These are phyloP conservation scores for Periophthalmodon schlosseri DNA, from an alignment of 2,113 vertebrate genomes.

Conservation along the genomic window DNA sequence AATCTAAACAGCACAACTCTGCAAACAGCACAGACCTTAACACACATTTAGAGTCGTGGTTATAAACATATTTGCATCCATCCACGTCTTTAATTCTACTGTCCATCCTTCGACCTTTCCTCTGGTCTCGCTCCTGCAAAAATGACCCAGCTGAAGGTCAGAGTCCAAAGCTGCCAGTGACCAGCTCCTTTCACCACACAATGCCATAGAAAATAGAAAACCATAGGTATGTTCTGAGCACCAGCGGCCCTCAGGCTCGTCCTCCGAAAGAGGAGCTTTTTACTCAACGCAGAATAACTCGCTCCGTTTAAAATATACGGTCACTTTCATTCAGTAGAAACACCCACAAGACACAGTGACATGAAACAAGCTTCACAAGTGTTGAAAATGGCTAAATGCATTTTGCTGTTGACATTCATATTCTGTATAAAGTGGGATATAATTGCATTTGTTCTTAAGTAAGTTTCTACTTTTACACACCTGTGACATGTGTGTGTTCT, in stretches of 20 bases:
- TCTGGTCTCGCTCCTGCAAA: slow-evolving; percentile 93
- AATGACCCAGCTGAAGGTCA: slow-evolving; percentile 54
- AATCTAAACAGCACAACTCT: slow-evolving; percentile 95
- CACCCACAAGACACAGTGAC: slow-evolving; percentile 7
- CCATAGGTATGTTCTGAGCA: slow-evolving; percentile 13
- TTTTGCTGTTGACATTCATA: too few species aligned
- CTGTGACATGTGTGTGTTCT: too few species aligned
- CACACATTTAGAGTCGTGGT: neutral
- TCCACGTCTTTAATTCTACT: slow-evolving; percentile 22
- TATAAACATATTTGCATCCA: neutral
- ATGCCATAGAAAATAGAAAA: slow-evolving; percentile 17
- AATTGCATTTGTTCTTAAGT: too few species aligned
- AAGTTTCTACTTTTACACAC: too few species aligned
- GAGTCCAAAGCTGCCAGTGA: slow-evolving; percentile 28
- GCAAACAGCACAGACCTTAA: neutral
- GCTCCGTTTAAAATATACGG: neutral
- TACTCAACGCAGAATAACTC: neutral
- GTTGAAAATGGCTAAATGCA: too few species aligned
- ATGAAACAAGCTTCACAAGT: slow-evolving; percentile 1
- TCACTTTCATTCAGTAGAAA: slow-evolving; percentile 10
- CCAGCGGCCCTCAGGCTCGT: slow-evolving; percentile 41
- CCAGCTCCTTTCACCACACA: slow-evolving; percentile 31
- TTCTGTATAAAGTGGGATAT: too few species aligned
- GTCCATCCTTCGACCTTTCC: slow-evolving; percentile 98
- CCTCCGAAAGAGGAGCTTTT: slow-evolving; percentile 36